A percentile compares a stretch with the other conserved stretches of the same genome.
phyloP scores from a whole-genome alignment of 1,140 invertebrate species.

The Drosophila sp. region DNA sequence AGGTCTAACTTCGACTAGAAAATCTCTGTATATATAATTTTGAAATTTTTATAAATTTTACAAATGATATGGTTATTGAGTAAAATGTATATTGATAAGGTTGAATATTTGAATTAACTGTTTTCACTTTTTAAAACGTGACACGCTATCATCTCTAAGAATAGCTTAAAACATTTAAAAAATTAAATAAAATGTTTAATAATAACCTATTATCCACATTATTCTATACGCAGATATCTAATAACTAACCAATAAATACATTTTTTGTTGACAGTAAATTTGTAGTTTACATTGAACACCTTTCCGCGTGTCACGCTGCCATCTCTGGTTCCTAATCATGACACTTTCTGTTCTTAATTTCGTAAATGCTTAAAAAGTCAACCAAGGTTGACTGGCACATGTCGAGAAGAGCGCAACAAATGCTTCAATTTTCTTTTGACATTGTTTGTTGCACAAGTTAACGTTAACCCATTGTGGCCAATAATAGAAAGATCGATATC shows the following conservation, averaged over 20 bases:
- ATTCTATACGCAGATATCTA: too few species aligned
- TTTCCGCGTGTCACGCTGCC: not conserved
- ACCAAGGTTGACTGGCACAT: slow-evolving; percentile 44
- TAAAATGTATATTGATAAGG: too few species aligned
- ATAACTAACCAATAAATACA: not conserved
- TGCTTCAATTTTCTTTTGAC: slow-evolving; percentile 25
- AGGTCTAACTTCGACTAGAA: slow-evolving; percentile 1
- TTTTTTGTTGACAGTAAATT: too few species aligned
- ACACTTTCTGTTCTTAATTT: slow-evolving; percentile 5
- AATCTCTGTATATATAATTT: not conserved
- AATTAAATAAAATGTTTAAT: too few species aligned
- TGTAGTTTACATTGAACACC: too few species aligned
- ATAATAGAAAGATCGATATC: slow-evolving; percentile 57
- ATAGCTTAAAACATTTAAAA: too few species aligned
- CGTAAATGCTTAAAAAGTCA: slow-evolving; percentile 44
- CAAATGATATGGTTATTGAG: too few species aligned
- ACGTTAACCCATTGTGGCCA: slow-evolving; percentile 6
- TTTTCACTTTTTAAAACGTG: too few species aligned
- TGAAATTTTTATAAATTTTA: too few species aligned
- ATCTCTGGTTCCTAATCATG: slow-evolving; percentile 33
- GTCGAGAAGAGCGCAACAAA: slow-evolving; percentile 32
- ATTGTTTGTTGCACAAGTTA: slow-evolving; percentile 27
- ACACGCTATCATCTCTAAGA: slow-evolving; percentile 17
- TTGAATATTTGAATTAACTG: too few species aligned
- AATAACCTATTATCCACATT: too few species aligned